Percentiles rank a stretch among this genome's conserved stretches.
Conservation (phyloP, 2,888 invertebrate species). For the Chouioia cunea region DNA sequence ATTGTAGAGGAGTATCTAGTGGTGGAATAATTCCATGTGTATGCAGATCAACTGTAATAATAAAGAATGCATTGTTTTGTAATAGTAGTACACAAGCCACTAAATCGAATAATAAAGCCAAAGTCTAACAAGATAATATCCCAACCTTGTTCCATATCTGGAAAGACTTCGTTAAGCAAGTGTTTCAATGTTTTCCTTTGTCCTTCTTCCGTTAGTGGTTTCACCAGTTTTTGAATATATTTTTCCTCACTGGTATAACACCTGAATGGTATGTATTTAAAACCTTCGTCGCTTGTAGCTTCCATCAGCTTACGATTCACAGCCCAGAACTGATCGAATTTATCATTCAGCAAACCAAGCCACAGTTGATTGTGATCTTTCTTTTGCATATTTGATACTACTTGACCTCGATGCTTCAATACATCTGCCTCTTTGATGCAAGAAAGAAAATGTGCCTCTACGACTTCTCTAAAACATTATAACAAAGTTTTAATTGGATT, state of each 20-base stretch:
- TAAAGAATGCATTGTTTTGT: constrained; percentile 1
- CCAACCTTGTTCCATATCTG: constrained; percentile 71
- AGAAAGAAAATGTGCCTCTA: constrained; percentile 95
- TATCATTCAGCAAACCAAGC: constrained; percentile 94
- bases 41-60: constrained; percentile 78
- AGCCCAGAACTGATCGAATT: constrained; percentile 99
- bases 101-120: background rate
- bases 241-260: constrained; percentile 79
- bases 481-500: constrained; percentile 16
- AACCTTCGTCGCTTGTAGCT: constrained; percentile 81
- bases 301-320: constrained; percentile 97
- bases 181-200: constrained; percentile 79
- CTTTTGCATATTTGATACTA: constrained; percentile 92
- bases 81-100: background rate
- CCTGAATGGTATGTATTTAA: constrained; percentile 91
- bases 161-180: constrained; percentile 78
- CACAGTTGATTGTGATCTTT: constrained; percentile 97
- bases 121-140: constrained; percentile 28
- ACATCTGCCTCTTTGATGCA: constrained; percentile 98
- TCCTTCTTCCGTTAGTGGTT: constrained; percentile 82
- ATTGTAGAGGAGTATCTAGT: constrained; percentile 90
- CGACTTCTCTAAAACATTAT: constrained; percentile 79
- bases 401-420: constrained; percentile 93
- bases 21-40: constrained; percentile 94
- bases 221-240: constrained; percentile 81